Conservation (phyloP, 2,797 vertebrate genomes). For the Galagoides demidoff region DNA sequence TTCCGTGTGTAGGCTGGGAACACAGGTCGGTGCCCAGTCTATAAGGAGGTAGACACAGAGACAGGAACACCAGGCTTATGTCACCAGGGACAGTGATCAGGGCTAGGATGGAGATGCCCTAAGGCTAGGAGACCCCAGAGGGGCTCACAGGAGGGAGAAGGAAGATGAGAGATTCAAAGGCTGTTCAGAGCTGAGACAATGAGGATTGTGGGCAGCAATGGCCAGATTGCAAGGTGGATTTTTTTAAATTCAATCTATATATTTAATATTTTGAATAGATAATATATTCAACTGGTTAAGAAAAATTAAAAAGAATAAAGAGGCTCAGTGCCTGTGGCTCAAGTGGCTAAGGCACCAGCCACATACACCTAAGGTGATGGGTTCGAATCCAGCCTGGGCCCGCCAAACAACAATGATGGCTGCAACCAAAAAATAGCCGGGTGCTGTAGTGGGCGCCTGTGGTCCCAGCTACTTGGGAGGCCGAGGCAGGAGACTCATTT, state of each 20-base stretch:
- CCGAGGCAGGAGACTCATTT: too few species aligned
- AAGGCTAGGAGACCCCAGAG: neutral
- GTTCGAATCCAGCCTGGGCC: too few species aligned
- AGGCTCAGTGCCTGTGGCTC: too few species aligned
- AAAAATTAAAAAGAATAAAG: slow-evolving; percentile 9
- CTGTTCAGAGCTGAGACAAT: neutral
- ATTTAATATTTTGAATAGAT: neutral
- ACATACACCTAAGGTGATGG: too few species aligned
- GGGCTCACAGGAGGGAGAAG: neutral
- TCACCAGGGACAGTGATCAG: neutral
- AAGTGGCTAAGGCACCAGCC: too few species aligned
- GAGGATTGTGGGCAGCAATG: neutral
- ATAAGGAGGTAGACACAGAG: neutral
- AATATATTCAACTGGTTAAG: neutral
- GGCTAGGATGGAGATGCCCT: neutral
- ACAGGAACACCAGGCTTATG: neutral
- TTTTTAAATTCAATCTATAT: neutral
- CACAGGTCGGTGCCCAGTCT: neutral
- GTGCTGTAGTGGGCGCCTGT: too few species aligned
- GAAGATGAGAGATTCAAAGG: neutral
- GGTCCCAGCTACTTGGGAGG: too few species aligned
- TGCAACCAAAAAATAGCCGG: too few species aligned
- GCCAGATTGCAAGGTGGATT: neutral
- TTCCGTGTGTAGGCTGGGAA: neutral
- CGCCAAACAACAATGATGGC: too few species aligned